Evolutionary conservation across 2,797 vertebrate genomes (phyloP), one percentile per base, ranked within the genome.

Genomic region (Diplodus sargus): DNA sequence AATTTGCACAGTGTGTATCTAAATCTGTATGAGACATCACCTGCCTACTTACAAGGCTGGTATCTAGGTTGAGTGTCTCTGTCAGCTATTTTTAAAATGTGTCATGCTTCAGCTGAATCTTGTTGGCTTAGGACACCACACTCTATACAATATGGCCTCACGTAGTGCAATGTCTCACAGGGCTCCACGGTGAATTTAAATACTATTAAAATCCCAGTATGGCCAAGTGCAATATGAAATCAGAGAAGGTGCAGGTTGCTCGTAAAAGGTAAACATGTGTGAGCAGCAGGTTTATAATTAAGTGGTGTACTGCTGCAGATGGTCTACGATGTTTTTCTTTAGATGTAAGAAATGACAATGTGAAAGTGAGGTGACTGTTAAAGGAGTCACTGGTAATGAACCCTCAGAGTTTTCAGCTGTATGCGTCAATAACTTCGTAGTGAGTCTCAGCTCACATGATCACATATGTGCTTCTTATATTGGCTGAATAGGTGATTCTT

Each of bases 81-180:
- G 87, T 91, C 88, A 87, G 86, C 85, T 89, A 84, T 90, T 93
- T 90, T 89, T 68, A 68, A 77, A 79, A 78, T 83, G 78, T 70
- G 71, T 81, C 81, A 83, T 30, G 78, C 86, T 79, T 86, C 81
- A 78, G 84, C 82, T 75, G 70, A 76, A 80, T 83, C 74, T 60
- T 62, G 59, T 76, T 51, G 58, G 80, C 43, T 75, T 78, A 57
- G 70, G 70, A 82, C 23, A 13, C 80, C 47, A 59, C 34, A 74
- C 47, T 72, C 60, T 61, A 83, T 25, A 17, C 57, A 80, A 62
- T 20, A 16, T 23, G 47, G 28, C 17, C n/a, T 34, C 45, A 65
- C 4, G 28, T 23, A 22, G 20, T 43, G 22, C 1, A 18, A 48
- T 15, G 49, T 43, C 23, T 8, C 14, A 15, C 17, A 13, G 34